These are phyloP conservation scores for Drosophila picticornis DNA, from an alignment of 2,888 invertebrate genomes.

Conservation along the genomic window DNA sequence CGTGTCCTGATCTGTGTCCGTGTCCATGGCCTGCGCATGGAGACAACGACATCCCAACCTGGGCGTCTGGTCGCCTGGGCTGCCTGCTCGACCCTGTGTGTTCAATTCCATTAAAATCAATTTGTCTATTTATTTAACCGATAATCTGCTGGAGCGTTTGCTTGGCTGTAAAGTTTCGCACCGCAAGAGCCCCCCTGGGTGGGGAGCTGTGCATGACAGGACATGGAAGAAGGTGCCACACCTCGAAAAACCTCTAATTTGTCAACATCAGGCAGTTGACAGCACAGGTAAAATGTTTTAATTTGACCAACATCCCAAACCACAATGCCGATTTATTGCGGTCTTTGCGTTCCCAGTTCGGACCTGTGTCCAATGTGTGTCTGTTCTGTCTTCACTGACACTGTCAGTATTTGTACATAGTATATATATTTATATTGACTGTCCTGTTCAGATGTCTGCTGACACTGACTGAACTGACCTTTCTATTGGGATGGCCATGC, in stretches of 20 bases:
- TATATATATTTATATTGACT: slow-evolving; percentile 2
- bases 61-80: neutral
- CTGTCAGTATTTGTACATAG: neutral
- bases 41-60: slow-evolving; percentile 3
- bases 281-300: slow-evolving; percentile 65
- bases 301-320: slow-evolving; percentile 58
- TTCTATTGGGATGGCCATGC: neutral
- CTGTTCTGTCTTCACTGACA: neutral
- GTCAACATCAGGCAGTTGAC: slow-evolving; percentile 66
- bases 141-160: slow-evolving; percentile 69
- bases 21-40: slow-evolving; percentile 20
- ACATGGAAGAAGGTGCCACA: slow-evolving; percentile 32
- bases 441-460: neutral
- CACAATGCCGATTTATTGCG: slow-evolving; percentile 64
- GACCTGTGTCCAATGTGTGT: slow-evolving; percentile 13
- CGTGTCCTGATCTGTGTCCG: neutral
- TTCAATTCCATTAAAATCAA: slow-evolving; percentile 80
- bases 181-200: slow-evolving; percentile 35
- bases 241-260: slow-evolving; percentile 72
- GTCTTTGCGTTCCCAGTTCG: slow-evolving; percentile 21
- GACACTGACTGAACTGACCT: neutral
- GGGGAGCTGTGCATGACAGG: slow-evolving; percentile 46
- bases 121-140: slow-evolving; percentile 78
- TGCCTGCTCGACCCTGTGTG: slow-evolving; percentile 30
- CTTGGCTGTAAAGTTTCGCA: slow-evolving; percentile 56